Evolutionary conservation across 1,140 invertebrate genomes (phyloP), one percentile per base, ranked within the genome.

Genomic region (Cotesia glomerata): DNA sequence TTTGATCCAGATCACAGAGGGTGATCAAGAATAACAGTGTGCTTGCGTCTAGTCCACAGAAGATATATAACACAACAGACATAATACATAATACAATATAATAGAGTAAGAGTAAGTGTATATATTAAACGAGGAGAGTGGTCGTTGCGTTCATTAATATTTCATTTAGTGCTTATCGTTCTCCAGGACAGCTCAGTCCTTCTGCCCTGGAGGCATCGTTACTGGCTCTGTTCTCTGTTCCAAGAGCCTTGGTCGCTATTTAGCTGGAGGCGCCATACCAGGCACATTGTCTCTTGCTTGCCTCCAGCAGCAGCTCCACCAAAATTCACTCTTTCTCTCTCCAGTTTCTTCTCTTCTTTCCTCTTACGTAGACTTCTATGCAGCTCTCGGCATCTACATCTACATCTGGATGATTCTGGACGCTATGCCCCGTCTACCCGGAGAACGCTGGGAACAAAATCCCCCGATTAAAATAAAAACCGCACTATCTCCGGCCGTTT

Each of bases 81-180:
- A n/a, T n/a, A n/a, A n/a, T n/a, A 26, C 26, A 26, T 26, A 26
- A 26, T 26, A 26, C 1, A 26, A 26, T 26, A 9, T 45, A 54
- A n/a, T 54, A 54, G 5, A n/a, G n/a, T 26, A 16, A 58, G 54
- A 9, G 56, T 58, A 5, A 5, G 18, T 8, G 52, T n/a, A 11
- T 16, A 58, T 18, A 13, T 54, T 16, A 14, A 54, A 14, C 13
- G 5, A 18, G n/a, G 9, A 18, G 36, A 35, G 26, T 39, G 65
- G 51, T 67, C 45, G 63, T n/a, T 75, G 79, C 78, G 80, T 87
- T 87, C 84, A 86, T 87, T 86, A 86, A 87, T 87, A 87, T 87
- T 86, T 87, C 85, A 87, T 86, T 87, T 86, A 80, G 83, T 86
- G 84, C 85, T 85, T 87, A 87, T 87, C 84, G 85, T 85, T 87